These are phyloP conservation scores for Anoplophora glabripennis DNA, from an alignment of 1,140 invertebrate species.

Conservation along the genomic window DNA sequence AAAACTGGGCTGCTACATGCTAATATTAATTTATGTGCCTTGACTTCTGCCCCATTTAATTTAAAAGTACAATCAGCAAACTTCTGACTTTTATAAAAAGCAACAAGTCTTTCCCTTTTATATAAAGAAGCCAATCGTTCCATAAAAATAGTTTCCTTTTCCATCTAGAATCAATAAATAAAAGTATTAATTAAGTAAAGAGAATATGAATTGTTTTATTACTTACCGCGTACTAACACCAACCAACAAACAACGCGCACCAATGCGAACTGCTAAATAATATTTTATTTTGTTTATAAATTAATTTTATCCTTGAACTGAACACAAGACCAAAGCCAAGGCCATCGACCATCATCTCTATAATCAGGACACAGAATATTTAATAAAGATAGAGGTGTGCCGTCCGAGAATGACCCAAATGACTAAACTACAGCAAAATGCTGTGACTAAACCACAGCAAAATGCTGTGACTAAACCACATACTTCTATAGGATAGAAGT, in stretches of 20 bases:
- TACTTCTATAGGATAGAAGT: too few species aligned
- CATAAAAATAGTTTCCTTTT: conserved; percentile 17
- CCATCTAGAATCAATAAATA: conserved; percentile 5
- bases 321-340: conserved; percentile 17
- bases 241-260: neutral
- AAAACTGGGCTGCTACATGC: conserved; percentile 71
- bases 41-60: conserved; percentile 53
- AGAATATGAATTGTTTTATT: conserved; percentile 1
- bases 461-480: too few species aligned
- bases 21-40: conserved; percentile 67
- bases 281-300: conserved; percentile 1
- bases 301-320: conserved; percentile 16
- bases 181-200: neutral
- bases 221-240: neutral
- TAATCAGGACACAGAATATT: too few species aligned
- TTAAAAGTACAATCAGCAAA: conserved; percentile 54
- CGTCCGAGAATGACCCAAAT: too few species aligned
- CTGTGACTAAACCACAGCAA: too few species aligned
- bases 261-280: neutral
- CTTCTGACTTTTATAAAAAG: conserved; percentile 23
- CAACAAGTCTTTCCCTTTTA: conserved; percentile 20
- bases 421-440: too few species aligned
- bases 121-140: conserved; percentile 4
- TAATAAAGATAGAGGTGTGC: too few species aligned
- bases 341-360: neutral